Evolutionary conservation across 1,140 invertebrate genomes (phyloP).

Genomic region (Teleopsis dalmanni): DNA sequence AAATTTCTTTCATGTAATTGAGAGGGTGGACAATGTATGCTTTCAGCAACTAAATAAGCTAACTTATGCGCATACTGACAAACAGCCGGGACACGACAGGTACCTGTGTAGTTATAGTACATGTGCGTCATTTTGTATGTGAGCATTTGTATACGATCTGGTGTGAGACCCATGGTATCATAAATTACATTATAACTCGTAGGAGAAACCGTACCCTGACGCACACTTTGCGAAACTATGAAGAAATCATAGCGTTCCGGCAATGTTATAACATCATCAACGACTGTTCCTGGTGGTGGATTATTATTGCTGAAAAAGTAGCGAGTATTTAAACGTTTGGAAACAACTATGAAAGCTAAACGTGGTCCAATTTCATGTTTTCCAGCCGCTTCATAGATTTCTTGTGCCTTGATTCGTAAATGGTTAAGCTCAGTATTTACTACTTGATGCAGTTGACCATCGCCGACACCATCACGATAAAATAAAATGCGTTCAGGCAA

Average conservation of each 20-base stretch:
- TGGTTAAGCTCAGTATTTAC: constrained; percentile 20
- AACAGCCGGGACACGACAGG: constrained; percentile 74
- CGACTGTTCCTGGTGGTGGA: constrained; percentile 75
- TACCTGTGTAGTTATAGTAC: constrained; percentile 78
- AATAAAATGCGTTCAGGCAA: constrained; percentile 55
- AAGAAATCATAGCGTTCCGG: constrained; percentile 80
- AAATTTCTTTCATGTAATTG: constrained; percentile 45
- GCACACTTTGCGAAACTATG: constrained; percentile 67
- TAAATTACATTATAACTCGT: constrained; percentile 72
- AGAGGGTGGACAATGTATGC: constrained; percentile 53
- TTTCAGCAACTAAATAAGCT: constrained; percentile 69
- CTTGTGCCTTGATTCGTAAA: constrained; percentile 47
- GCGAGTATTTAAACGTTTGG: constrained; percentile 62
- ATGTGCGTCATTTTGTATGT: constrained; percentile 75
- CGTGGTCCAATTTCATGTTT: constrained; percentile 23
- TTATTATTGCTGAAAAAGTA: constrained; percentile 47
- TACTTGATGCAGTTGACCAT: constrained; percentile 68
- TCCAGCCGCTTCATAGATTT: constrained; percentile 44
- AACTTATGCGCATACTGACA: constrained; percentile 84
- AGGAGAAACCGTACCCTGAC: constrained; percentile 73
- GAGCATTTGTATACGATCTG: constrained; percentile 65
- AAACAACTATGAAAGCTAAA: constrained; percentile 65
- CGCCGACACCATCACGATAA: constrained; percentile 74
- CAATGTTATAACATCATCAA: constrained; percentile 77
- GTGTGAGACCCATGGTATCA: constrained; percentile 53